Conservation (phyloP, 2,113 vertebrate genomes). For the Xerus inauris region DNA sequence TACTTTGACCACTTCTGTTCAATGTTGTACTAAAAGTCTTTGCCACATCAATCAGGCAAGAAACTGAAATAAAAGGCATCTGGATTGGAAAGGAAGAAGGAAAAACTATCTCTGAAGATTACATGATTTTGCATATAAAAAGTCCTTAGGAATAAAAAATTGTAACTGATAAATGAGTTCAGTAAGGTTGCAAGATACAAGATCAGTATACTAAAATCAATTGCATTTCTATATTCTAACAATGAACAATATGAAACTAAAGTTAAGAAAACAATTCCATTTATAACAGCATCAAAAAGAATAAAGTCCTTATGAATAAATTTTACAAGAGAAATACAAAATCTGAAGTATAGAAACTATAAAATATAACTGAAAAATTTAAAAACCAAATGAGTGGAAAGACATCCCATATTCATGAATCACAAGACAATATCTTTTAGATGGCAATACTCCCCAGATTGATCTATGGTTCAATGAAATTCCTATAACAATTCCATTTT, state of each 20-base stretch:
- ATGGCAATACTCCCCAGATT: background rate
- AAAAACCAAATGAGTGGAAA: conserved; percentile 10
- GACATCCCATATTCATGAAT: background rate
- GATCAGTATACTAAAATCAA: background rate
- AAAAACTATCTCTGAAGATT: background rate
- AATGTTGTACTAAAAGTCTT: background rate
- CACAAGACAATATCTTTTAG: conserved; percentile 22
- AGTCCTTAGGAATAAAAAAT: background rate
- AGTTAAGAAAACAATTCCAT: background rate
- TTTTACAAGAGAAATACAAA: background rate
- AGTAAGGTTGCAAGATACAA: background rate
- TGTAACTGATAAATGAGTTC: background rate
- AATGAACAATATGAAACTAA: background rate
- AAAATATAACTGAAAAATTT: background rate
- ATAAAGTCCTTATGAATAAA: background rate
- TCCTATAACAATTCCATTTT: conserved; percentile 16
- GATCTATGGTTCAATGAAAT: background rate
- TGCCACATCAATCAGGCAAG: background rate
- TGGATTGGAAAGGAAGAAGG: background rate
- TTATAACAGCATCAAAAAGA: background rate
- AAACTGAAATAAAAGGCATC: background rate
- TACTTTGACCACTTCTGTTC: background rate
- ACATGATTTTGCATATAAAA: background rate
- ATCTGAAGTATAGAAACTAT: background rate
- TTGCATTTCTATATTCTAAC: background rate